Conservation (phyloP, 2,797 vertebrate genomes). For the Dicrostonyx torquatus region DNA sequence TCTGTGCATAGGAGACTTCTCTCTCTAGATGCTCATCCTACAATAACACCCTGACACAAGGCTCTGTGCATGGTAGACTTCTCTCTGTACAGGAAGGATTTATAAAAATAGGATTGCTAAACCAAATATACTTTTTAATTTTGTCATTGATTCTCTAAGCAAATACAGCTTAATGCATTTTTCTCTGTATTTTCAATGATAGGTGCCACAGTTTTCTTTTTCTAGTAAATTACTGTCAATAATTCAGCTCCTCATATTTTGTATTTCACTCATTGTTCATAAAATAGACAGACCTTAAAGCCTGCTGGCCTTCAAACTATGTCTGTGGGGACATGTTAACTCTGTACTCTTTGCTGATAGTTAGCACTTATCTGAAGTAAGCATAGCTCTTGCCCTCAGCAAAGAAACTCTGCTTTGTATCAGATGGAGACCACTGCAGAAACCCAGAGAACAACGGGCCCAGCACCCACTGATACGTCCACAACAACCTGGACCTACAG, state of each 20-base stretch:
- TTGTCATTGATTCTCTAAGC: conserved; percentile 1
- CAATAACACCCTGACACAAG: not conserved
- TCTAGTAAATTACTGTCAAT: not conserved
- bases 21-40: not conserved
- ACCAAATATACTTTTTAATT: not conserved
- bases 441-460: not conserved
- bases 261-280: not conserved
- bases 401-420: not conserved
- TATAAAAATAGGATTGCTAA: not conserved
- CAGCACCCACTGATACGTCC: not conserved
- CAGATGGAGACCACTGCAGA: not conserved
- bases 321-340: not conserved
- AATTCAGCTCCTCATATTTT: not conserved
- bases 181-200: not conserved
- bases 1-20: too few relatives aligned
- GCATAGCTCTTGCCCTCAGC: not conserved
- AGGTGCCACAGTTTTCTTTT: not conserved
- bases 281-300: not conserved
- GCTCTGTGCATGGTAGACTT: not conserved
- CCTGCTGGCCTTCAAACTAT: not conserved
- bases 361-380: not conserved
- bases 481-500: not conserved
- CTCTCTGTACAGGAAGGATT: not conserved
- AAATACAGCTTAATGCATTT: not conserved
- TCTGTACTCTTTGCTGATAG: not conserved